Percentiles rank a stretch among this genome's conserved stretches.
phyloP scores from a whole-genome alignment of 2,113 vertebrate species.

The Dendrocopos noguchii region DNA sequence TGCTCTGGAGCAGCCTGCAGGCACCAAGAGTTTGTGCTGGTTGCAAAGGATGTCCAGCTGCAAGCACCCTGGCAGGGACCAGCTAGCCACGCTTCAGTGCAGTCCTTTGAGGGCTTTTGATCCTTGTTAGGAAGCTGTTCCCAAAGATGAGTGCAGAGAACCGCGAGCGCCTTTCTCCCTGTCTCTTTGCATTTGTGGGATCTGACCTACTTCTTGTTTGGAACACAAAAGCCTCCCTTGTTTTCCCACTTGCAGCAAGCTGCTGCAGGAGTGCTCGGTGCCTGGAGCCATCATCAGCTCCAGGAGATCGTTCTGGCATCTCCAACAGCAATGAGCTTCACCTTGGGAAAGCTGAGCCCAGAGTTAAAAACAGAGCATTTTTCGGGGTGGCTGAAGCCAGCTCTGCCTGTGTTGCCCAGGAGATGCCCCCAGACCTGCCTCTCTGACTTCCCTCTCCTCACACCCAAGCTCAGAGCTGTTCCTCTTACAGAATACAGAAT shows the following conservation, averaged over 20 bases:
- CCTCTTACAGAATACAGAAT: background rate
- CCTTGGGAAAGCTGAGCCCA: background rate
- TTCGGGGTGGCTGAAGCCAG: background rate
- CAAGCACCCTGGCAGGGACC: fast-evolving
- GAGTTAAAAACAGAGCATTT: background rate
- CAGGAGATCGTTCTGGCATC: background rate
- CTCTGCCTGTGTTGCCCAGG: fast-evolving
- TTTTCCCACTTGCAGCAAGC: background rate
- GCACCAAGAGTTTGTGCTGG: fast-evolving
- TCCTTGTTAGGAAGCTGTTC: background rate
- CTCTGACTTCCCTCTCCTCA: background rate
- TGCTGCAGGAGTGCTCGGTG: background rate
- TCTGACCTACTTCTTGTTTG: constrained; percentile 55
- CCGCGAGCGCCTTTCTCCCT: background rate
- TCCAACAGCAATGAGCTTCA: background rate
- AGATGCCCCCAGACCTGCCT: background rate
- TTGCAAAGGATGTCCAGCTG: fast-evolving
- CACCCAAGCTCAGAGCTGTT: fast-evolving
- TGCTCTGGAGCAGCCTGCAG: background rate
- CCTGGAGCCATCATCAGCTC: background rate
- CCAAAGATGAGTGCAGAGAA: background rate
- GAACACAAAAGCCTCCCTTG: constrained; percentile 7
- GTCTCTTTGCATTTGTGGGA: constrained; percentile 54
- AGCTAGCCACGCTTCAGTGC: fast-evolving
- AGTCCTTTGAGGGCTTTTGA: background rate